Conservation (phyloP, 2,113 vertebrate genomes). For the Mormyrus lacerda region DNA sequence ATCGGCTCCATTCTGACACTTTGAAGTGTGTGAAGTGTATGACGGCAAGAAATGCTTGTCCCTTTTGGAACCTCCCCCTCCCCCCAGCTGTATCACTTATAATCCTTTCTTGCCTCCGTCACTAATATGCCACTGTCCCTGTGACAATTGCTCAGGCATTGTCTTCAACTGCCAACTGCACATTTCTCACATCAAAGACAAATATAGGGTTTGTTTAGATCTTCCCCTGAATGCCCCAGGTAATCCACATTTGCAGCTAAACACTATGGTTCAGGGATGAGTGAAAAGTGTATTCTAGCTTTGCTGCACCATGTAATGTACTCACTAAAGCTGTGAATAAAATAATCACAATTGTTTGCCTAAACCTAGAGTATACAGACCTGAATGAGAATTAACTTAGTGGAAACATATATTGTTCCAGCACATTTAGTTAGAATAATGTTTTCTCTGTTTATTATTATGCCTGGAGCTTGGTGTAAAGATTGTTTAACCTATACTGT, state of each 20-base stretch:
- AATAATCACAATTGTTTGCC: neutral
- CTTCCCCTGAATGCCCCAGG: neutral
- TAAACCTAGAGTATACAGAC: neutral
- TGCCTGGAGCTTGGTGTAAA: neutral
- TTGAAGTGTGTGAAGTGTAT: constrained; percentile 41
- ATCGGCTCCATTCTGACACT: constrained; percentile 33
- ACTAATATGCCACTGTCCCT: neutral
- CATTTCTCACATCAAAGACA: constrained; percentile 11
- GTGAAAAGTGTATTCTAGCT: neutral
- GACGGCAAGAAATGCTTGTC: constrained; percentile 8
- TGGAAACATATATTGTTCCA: neutral
- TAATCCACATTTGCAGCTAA: neutral
- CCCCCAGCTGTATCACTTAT: neutral
- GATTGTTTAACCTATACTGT: neutral
- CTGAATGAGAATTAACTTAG: neutral
- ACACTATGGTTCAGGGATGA: neutral
- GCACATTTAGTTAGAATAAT: neutral
- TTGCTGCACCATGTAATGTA: neutral
- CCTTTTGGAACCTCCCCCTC: constrained; percentile 7
- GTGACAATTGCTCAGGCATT: neutral
- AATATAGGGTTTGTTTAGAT: constrained; percentile 3
- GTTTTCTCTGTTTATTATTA: neutral
- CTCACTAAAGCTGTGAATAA: neutral
- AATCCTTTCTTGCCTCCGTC: constrained; percentile 6
- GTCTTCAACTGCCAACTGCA: neutral